Evolutionary conservation across 92 coral and sea anemone genomes (phyloP), one percentile per base, ranked within the genome.

Genomic region (Epizoanthus illoricatus): DNA sequence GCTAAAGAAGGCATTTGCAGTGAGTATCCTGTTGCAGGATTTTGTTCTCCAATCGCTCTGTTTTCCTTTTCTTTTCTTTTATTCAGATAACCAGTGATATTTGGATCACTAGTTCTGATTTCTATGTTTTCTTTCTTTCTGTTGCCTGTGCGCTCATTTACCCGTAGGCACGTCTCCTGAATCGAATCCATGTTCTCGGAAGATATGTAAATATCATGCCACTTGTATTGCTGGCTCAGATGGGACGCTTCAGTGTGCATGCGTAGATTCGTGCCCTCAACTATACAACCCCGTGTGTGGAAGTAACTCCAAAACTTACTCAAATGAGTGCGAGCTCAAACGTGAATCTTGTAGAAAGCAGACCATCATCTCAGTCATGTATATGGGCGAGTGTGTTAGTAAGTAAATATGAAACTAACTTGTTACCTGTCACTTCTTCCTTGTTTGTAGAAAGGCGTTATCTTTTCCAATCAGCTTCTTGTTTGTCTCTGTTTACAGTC

Each of bases 1-100:
- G 85, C 89, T 43, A 86, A 81, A 67, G 78, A 90, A 21, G 99
- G 99, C 70, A 90, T 78, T 12, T 97, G 99, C 83, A 94, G 99
- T 96, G 86, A 84, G 98, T 80, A 21, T 19, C 56, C 20, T 45
- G 33, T 56, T 28, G 20, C 23, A n/a, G 28, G 64, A 49, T 28
- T 76, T 64, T 45, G 62, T 39, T 36, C 49, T 43, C 11, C 10
- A 9, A 0, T 52, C 12, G 56, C 10, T 10, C 56, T 52, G 56
- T 52, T 3, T 52, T 45, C 24, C 15, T n/a, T 15, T 13, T 55
- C 24, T 39, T 13, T 73, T 24, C n/a, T 28, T 83, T 13, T n/a
- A 10, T 73, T 58, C 58, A 16, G 36, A 28, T 28, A 28, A 45
- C 15, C 49, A 28, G 13, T 21, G 10, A 19, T 16, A 41, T 58